Percentiles rank a stretch among this genome's conserved stretches.
Conservation (phyloP, 2,888 invertebrate species). For the Gryllus longicercus region DNA sequence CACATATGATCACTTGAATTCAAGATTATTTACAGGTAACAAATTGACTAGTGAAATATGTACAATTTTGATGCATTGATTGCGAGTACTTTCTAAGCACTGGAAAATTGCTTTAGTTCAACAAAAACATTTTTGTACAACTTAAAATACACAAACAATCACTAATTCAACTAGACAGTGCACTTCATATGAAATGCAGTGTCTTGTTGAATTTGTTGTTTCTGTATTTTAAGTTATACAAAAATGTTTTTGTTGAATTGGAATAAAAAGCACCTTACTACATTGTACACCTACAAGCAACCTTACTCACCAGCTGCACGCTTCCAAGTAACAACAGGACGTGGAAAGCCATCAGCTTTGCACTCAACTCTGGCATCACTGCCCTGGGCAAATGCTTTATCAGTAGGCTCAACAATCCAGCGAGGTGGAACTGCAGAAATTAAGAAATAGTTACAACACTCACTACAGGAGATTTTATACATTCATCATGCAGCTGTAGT, state of each 20-base stretch:
- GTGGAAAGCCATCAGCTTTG: constrained; percentile 93
- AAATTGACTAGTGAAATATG: too few species aligned
- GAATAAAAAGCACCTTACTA: neutral
- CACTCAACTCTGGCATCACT: constrained; percentile 92
- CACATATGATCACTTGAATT: too few species aligned
- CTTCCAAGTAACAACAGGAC: constrained; percentile 92
- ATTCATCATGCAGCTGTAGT: too few species aligned
- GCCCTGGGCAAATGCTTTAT: constrained; percentile 92
- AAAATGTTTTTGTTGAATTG: neutral
- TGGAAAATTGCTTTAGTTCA: too few species aligned
- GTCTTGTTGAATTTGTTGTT: too few species aligned
- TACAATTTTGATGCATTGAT: too few species aligned
- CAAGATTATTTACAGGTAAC: too few species aligned
- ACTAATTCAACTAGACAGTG: too few species aligned
- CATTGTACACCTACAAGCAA: neutral
- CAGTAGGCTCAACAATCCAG: constrained; percentile 92
- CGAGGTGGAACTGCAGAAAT: constrained; percentile 79
- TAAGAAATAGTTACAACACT: neutral
- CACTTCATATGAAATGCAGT: too few species aligned
- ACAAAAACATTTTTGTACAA: too few species aligned
- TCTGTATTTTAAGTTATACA: neutral
- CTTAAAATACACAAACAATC: too few species aligned
- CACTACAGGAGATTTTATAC: neutral
- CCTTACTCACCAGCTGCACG: constrained; percentile 79
- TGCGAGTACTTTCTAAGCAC: too few species aligned